These are phyloP conservation scores for Subacronicta megacephala DNA, from an alignment of 2,888 invertebrate species.

Conservation along the genomic window DNA sequence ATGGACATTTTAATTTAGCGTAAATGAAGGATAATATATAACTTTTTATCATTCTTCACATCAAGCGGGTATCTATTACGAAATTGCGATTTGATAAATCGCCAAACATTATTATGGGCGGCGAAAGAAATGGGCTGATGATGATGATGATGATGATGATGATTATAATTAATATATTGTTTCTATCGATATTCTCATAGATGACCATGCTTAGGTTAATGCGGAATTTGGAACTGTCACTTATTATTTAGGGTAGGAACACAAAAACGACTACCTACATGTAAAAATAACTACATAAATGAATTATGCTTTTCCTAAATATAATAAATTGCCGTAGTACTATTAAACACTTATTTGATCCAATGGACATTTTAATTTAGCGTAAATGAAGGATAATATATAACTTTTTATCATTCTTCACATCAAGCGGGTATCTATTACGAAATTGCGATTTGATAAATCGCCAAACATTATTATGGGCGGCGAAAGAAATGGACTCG, in stretches of 20 bases:
- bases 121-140: slow-evolving; percentile 88
- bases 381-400: slow-evolving; percentile 66
- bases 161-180: too few relatives aligned
- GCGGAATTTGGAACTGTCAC: too few relatives aligned
- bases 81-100: slow-evolving; percentile 89
- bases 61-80: slow-evolving; percentile 88
- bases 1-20: slow-evolving; percentile 47
- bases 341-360: slow-evolving; percentile 33
- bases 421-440: slow-evolving; percentile 88
- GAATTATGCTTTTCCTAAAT: too few relatives aligned
- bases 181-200: too few relatives aligned
- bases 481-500: slow-evolving; percentile 87
- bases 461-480: slow-evolving; percentile 87
- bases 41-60: slow-evolving; percentile 79
- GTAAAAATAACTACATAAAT: too few relatives aligned
- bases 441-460: slow-evolving; percentile 89
- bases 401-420: slow-evolving; percentile 78
- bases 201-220: too few relatives aligned
- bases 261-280: too few relatives aligned
- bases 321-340: too few relatives aligned
- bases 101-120: slow-evolving; percentile 87
- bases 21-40: slow-evolving; percentile 70
- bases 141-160: too few relatives aligned
- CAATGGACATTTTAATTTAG: slow-evolving; percentile 49
- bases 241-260: too few relatives aligned